Conservation (phyloP, 2,888 invertebrate genomes). For the Dorcus hopei region DNA sequence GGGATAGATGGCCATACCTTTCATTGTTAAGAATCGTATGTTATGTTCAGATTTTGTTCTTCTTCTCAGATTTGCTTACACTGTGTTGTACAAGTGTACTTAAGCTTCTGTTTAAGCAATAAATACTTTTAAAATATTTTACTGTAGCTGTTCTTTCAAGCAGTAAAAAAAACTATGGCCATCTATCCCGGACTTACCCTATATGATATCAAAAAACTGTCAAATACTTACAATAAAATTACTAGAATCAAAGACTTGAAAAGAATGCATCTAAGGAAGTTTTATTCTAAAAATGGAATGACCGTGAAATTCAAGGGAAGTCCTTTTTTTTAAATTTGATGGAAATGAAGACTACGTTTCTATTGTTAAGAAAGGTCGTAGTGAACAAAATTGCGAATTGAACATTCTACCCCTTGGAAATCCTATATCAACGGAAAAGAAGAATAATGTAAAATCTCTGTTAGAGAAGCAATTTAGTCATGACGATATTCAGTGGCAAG, state of each 20-base stretch:
- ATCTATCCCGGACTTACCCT: too few species aligned
- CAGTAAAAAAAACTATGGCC: too few species aligned
- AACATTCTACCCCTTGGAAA: constrained; percentile 4
- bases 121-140: too few species aligned
- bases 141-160: too few species aligned
- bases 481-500: constrained; percentile 7
- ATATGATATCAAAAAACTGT: constrained; percentile 9
- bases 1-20: too few species aligned
- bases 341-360: background rate
- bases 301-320: background rate
- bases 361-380: constrained; percentile 4
- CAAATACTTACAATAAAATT: constrained; percentile 3
- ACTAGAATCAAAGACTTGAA: constrained; percentile 7
- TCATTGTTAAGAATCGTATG: too few species aligned
- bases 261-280: constrained; percentile 1
- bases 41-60: too few species aligned
- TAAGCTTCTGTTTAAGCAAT: too few species aligned
- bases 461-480: constrained; percentile 10
- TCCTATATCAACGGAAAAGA: constrained; percentile 8
- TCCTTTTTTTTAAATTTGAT: background rate
- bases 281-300: background rate
- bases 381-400: background rate
- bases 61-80: too few species aligned
- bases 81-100: too few species aligned
- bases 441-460: constrained; percentile 4